Percentiles rank a stretch among this genome's conserved stretches.
Evolutionary conservation across 2,797 vertebrate species (phyloP).

Genomic region (Myripristis murdjan): DNA sequence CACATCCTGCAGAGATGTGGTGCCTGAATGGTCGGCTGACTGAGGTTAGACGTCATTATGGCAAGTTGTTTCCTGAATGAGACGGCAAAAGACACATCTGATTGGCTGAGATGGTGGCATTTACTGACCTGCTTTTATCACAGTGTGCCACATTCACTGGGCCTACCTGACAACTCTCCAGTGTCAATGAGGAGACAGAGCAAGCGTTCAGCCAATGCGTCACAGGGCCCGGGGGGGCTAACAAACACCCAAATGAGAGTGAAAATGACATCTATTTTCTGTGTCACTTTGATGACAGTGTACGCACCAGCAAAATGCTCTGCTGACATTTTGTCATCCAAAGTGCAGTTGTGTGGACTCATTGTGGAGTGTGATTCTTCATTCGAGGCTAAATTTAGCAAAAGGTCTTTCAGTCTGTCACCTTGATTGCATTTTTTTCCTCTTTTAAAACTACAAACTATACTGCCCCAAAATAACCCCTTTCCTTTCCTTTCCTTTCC

Average conservation of each 20-base stretch:
- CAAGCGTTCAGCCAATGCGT: conserved; percentile 26
- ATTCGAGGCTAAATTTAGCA: conserved; percentile 8
- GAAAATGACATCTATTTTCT: conserved; percentile 52
- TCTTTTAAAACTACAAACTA: conserved; percentile 9
- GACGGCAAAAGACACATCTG: conserved; percentile 47
- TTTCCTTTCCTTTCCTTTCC: neutral
- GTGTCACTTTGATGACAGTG: conserved; percentile 39
- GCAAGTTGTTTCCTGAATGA: conserved; percentile 39
- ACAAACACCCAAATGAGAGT: conserved; percentile 51
- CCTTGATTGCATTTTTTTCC: conserved; percentile 5
- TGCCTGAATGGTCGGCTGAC: conserved; percentile 9
- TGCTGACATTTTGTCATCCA: conserved; percentile 37
- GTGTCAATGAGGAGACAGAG: conserved; percentile 33
- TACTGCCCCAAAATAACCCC: neutral
- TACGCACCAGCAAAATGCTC: conserved; percentile 25
- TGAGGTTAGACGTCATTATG: conserved; percentile 21
- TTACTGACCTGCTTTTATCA: conserved; percentile 58
- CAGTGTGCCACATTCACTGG: conserved; percentile 36
- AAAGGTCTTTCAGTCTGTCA: conserved; percentile 20
- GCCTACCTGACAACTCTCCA: conserved; percentile 41
- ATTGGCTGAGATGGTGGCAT: conserved; percentile 35
- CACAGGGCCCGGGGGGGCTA: conserved; percentile 37
- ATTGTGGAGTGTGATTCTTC: conserved; percentile 20
- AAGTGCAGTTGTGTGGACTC: conserved; percentile 21
- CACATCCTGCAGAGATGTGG: conserved; percentile 19